phyloP scores from a whole-genome alignment of 1,140 invertebrate genomes.

The Parapsyche elsis region DNA sequence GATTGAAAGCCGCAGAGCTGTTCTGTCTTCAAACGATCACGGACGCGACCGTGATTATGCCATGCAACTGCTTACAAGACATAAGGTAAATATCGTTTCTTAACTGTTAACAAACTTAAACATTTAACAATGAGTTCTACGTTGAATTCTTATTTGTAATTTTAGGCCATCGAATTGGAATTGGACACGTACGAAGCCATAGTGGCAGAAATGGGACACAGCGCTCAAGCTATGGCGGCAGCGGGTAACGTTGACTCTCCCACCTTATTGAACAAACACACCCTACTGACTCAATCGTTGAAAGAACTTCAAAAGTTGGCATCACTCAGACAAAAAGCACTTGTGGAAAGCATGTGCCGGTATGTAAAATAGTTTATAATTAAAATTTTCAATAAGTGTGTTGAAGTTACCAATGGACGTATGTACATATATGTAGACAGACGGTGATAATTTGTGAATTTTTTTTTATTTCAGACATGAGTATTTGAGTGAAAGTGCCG shows the following conservation, averaged over 20 bases:
- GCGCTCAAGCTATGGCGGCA: slow-evolving; percentile 81
- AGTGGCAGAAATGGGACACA: slow-evolving; percentile 91
- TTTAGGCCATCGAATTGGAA: slow-evolving; percentile 87
- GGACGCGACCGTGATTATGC: slow-evolving; percentile 90
- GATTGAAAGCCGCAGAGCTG: slow-evolving; percentile 88
- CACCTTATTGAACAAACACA: slow-evolving; percentile 81
- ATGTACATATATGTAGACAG: too few relatives aligned
- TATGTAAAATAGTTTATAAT: slow-evolving; percentile 52
- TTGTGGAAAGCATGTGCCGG: slow-evolving; percentile 90
- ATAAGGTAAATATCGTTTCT: slow-evolving; percentile 74
- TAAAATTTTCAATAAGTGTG: not conserved
- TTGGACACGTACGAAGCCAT: slow-evolving; percentile 94
- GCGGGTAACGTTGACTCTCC: slow-evolving; percentile 83
- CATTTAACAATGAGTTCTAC: not conserved
- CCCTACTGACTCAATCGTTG: slow-evolving; percentile 81
- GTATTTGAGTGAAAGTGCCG: slow-evolving; percentile 90
- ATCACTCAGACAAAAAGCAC: slow-evolving; percentile 79
- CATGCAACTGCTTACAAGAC: slow-evolving; percentile 90
- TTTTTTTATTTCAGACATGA: slow-evolving; percentile 75
- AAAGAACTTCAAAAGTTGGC: slow-evolving; percentile 85
- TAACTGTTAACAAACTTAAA: not conserved
- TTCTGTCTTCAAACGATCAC: slow-evolving; percentile 83
- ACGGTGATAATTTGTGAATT: slow-evolving; percentile 20
- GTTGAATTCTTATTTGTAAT: slow-evolving; percentile 37
- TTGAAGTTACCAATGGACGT: too few relatives aligned